Conservation (phyloP, 2,797 vertebrate genomes). For the Austrolebias charrua region DNA sequence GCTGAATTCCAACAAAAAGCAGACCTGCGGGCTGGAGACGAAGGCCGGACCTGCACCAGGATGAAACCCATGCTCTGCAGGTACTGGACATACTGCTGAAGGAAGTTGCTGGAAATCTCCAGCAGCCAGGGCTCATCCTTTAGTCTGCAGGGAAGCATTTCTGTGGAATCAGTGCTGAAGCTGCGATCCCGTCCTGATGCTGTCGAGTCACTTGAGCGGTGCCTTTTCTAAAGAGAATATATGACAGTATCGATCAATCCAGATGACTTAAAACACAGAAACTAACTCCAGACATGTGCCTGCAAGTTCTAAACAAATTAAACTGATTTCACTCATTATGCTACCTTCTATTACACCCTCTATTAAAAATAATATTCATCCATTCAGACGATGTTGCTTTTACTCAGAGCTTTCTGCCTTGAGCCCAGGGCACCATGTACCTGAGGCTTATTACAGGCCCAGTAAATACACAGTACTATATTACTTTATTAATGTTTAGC, state of each 20-base stretch:
- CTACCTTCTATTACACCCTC: too few relatives aligned
- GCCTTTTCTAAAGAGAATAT: constrained; percentile 77
- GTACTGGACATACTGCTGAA: constrained; percentile 98
- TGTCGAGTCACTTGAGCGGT: constrained; percentile 89
- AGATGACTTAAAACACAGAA: too few relatives aligned
- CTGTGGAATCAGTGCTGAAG: constrained; percentile 88
- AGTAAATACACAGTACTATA: too few relatives aligned
- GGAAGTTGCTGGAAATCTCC: constrained; percentile 90
- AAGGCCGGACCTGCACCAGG: constrained; percentile 93
- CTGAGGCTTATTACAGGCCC: too few relatives aligned
- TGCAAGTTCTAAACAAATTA: too few relatives aligned
- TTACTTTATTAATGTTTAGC: too few relatives aligned
- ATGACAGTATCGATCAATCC: constrained; percentile 45
- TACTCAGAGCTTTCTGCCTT: too few relatives aligned
- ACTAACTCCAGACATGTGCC: too few relatives aligned
- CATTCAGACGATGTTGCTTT: too few relatives aligned
- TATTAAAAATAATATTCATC: too few relatives aligned
- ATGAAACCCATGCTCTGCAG: constrained; percentile 98
- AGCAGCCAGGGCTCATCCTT: constrained; percentile 93
- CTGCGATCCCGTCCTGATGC: constrained; percentile 88
- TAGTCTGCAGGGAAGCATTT: constrained; percentile 79
- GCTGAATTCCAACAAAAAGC: constrained; percentile 25
- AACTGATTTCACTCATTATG: too few relatives aligned
- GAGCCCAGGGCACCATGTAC: too few relatives aligned
- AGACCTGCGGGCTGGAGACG: constrained; percentile 94